Conservation (phyloP, 2,113 vertebrate genomes). For the Ellobius talpinus region DNA sequence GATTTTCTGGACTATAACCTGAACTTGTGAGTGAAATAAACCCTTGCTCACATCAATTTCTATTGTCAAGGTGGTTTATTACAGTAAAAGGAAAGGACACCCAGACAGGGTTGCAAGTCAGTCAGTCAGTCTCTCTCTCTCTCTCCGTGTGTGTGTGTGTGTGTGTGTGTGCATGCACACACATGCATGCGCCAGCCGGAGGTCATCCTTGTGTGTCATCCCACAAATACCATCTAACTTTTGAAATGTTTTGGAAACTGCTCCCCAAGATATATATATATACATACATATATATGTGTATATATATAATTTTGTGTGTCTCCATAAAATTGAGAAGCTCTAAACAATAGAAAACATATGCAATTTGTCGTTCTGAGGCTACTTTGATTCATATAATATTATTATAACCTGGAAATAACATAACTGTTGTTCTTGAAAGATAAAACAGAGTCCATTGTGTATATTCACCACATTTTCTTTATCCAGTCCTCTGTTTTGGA, state of each 20-base stretch:
- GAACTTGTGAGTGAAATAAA: not conserved
- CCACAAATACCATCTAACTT: no score
- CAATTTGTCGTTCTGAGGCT: not conserved
- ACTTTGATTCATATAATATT: not conserved
- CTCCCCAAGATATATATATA: not conserved
- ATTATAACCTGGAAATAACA: not conserved
- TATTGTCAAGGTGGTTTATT: not conserved
- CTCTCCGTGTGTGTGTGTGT: not conserved
- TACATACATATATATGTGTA: not conserved
- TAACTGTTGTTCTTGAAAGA: not conserved
- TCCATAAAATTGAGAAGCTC: not conserved
- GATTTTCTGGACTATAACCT: not conserved
- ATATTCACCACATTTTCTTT: not conserved
- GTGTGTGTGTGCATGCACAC: not conserved
- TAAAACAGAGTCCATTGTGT: no score
- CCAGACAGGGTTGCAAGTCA: not conserved
- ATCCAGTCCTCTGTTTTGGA: not conserved
- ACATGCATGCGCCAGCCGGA: not conserved
- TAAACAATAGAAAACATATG: not conserved
- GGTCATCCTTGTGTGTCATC: not conserved
- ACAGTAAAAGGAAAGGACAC: not conserved
- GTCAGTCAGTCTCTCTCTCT: no score
- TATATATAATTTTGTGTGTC: not conserved
- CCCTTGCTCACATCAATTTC: not conserved
- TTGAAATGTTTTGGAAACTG: no score